Evolutionary conservation across 2,113 vertebrate species (phyloP), one percentile per base, ranked within the genome.

Genomic region (Thamnophis sirtalis): DNA sequence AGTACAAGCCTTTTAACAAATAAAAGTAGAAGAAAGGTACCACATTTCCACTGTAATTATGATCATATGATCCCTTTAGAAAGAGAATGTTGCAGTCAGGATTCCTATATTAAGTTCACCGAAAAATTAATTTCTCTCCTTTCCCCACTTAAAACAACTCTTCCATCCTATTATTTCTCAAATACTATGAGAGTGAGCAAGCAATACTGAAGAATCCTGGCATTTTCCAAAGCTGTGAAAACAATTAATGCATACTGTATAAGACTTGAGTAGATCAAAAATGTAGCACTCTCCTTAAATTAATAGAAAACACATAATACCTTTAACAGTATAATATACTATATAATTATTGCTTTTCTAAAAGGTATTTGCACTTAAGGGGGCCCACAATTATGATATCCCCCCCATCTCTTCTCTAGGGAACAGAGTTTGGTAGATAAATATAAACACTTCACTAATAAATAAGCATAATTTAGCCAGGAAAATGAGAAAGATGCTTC

Each of bases 391-490:
- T 55, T 19, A 53, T 63, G 13, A 21, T 63, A 13, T 50, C 28
- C 26, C 21, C 4, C 43, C 43, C 24, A 53, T n/a, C n/a, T 80
- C 33, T 6, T 38, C 73, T 80, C 33, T 43, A 80, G 73, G 33
- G 73, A 80, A 80, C 15, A 80, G 68, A 51, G 49, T 54, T n/a
- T 17, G 26, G 50, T 54, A 33, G n/a, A 33, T 22, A 80, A 55
- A 88, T 55, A n/a, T 55, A 92, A 53, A 53, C 28, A 91, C 50
- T 50, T 91, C 33, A 80, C 48, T 84, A 88, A 92, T 88, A 91
- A 68, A 91, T 28, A 87, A 48, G 63, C 55, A 88, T 55, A 80
- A 26, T 48, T 55, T 56, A 80, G 43, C 21, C 48, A 54, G 51
- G 28, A 49, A 80, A 63, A 22, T 87, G 86, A 55, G 50, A 54